phyloP scores from a whole-genome alignment of 2,113 vertebrate species.

The Passer montanus region DNA sequence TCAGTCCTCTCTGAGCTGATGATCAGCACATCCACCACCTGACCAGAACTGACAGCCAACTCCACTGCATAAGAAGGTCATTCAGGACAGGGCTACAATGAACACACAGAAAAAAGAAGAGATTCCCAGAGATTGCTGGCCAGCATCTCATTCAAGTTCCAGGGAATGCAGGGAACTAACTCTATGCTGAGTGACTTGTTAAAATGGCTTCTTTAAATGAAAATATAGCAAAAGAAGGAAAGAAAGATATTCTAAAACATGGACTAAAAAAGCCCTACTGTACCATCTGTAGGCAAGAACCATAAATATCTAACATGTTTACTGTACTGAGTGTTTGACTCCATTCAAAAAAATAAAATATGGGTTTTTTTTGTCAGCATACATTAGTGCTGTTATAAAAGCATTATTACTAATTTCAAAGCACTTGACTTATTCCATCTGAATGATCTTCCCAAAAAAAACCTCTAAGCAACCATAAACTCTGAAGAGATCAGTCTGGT shows the following conservation, averaged over 20 bases:
- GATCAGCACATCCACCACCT: not conserved
- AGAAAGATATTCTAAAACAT: not conserved
- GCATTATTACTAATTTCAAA: not conserved
- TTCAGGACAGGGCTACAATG: not conserved
- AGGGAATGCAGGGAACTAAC: not conserved
- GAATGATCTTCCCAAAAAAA: not conserved
- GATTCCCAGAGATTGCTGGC: not conserved
- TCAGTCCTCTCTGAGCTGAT: not conserved
- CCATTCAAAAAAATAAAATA: not conserved
- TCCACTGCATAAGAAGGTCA: too few species aligned
- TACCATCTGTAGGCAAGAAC: not conserved
- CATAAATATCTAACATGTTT: not conserved
- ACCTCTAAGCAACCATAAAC: not conserved
- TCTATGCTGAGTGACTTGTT: accelerated
- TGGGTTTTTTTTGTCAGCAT: not conserved
- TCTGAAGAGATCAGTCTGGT: not conserved
- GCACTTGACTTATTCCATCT: not conserved
- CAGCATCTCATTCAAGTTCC: not conserved
- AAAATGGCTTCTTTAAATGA: not conserved
- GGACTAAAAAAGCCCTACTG: not conserved
- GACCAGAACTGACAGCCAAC: not conserved
- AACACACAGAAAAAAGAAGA: not conserved
- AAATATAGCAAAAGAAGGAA: not conserved
- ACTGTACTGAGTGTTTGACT: not conserved
- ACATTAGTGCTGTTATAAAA: not conserved